Evolutionary conservation across 2,888 invertebrate genomes (phyloP).

Genomic region (Emmelina monodactyla): DNA sequence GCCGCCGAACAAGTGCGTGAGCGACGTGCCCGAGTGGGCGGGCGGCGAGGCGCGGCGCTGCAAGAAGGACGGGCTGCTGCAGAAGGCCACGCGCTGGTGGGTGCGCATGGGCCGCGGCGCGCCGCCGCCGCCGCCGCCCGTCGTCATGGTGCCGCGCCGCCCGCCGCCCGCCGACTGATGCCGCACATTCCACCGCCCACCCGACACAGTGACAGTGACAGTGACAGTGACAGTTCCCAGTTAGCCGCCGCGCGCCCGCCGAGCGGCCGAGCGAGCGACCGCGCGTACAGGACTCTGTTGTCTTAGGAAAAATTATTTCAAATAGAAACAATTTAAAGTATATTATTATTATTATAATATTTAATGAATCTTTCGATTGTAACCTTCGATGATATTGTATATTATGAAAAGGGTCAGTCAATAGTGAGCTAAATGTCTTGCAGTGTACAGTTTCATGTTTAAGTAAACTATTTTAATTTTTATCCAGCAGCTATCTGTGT

Average conservation of each 20-base stretch:
- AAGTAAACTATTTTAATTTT: conserved; percentile 50
- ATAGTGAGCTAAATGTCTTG: conserved; percentile 44
- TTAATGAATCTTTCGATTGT: conserved; percentile 56
- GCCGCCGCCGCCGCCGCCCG: conserved; percentile 33
- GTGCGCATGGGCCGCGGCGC: conserved; percentile 57
- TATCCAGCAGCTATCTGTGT: conserved; percentile 60
- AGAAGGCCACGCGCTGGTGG: conserved; percentile 62
- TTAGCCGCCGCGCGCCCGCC: conserved; percentile 51
- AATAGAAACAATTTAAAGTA: conserved; percentile 58
- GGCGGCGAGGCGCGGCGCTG: conserved; percentile 22
- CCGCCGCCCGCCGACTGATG: conserved; percentile 32
- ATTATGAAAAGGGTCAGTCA: conserved; percentile 44
- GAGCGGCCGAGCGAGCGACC: conserved; percentile 37
- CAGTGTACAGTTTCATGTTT: conserved; percentile 54
- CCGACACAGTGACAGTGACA: too few relatives aligned
- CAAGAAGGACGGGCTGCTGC: conserved; percentile 62
- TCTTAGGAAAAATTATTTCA: conserved; percentile 64
- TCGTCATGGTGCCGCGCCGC: conserved; percentile 37
- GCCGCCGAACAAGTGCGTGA: conserved; percentile 73
- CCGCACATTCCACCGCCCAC: conserved; percentile 22
- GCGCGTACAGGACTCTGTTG: conserved; percentile 54
- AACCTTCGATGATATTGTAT: conserved; percentile 46
- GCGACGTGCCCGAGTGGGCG: conserved; percentile 70
- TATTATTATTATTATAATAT: conserved; percentile 32
- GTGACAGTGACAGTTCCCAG: conserved; percentile 66